Percentiles rank a stretch among this genome's conserved stretches.
phyloP scores from a whole-genome alignment of 2,113 vertebrate species.

The Oplegnathus fasciatus region DNA sequence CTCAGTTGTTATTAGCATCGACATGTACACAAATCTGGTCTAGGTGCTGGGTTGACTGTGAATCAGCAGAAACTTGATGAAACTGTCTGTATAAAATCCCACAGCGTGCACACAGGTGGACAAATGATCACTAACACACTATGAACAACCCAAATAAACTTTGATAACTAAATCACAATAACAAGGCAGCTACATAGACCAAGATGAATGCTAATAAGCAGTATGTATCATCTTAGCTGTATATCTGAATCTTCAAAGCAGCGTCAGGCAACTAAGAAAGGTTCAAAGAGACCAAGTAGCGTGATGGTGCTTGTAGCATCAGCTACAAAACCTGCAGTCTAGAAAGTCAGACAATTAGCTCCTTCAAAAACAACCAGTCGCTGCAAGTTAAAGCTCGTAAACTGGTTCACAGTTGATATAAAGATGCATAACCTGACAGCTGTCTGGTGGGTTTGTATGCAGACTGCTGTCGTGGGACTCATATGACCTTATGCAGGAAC shows the following conservation, averaged over 20 bases:
- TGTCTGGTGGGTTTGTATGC: background rate
- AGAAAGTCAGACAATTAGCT: background rate
- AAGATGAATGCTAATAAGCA: background rate
- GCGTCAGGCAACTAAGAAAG: background rate
- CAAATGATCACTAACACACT: background rate
- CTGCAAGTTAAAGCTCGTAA: background rate
- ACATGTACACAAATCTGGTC: background rate
- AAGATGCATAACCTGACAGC: background rate
- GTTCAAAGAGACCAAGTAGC: background rate
- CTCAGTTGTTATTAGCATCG: constrained; percentile 13
- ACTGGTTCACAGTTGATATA: background rate
- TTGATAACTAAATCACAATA: background rate
- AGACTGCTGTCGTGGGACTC: background rate
- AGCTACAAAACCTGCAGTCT: background rate
- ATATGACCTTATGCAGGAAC: background rate
- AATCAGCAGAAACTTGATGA: constrained; percentile 19
- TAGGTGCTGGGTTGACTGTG: background rate
- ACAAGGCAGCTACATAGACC: accelerated
- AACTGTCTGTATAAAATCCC: background rate
- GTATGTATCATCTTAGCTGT: background rate
- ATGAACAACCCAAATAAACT: background rate
- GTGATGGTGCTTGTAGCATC: background rate
- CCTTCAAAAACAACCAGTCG: background rate
- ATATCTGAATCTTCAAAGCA: background rate
- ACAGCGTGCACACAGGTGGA: background rate